phyloP scores from a whole-genome alignment of 2,888 invertebrate species.

The Copidosoma aretas region DNA sequence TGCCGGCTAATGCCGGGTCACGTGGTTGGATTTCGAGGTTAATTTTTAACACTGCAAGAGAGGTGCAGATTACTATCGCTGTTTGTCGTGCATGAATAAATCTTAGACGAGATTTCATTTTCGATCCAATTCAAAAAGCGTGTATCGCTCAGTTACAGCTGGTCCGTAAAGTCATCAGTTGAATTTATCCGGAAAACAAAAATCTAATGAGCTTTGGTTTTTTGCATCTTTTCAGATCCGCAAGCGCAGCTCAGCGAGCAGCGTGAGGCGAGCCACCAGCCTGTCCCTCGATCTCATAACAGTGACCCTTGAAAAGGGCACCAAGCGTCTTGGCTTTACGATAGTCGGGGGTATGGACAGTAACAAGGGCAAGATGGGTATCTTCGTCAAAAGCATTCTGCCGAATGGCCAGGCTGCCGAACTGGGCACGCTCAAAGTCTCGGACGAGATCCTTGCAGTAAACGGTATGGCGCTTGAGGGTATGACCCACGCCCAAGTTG shows the following conservation, averaged over 20 bases:
- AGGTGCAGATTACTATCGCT: no score
- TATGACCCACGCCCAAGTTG: conserved; percentile 68
- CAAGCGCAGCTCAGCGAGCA: conserved; percentile 49
- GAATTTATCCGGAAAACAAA: no score
- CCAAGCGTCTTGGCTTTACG: conserved; percentile 69
- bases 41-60: no score
- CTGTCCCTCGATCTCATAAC: conserved; percentile 54
- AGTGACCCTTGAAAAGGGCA: conserved; percentile 67
- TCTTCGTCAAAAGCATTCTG: conserved; percentile 70
- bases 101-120: no score
- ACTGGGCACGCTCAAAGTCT: conserved; percentile 67
- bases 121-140: no score
- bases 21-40: no score
- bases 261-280: conserved; percentile 49
- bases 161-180: no score
- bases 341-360: conserved; percentile 72
- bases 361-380: conserved; percentile 69
- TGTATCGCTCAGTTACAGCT: no score
- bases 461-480: conserved; percentile 68
- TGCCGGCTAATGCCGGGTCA: no score
- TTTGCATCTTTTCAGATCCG: conserved; percentile 36
- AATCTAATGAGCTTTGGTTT: no score
- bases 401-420: conserved; percentile 70
- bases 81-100: no score
- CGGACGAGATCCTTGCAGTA: conserved; percentile 69